These are phyloP conservation scores for Plecotus auritus DNA, from an alignment of 2,113 vertebrate genomes.

Conservation along the genomic window DNA sequence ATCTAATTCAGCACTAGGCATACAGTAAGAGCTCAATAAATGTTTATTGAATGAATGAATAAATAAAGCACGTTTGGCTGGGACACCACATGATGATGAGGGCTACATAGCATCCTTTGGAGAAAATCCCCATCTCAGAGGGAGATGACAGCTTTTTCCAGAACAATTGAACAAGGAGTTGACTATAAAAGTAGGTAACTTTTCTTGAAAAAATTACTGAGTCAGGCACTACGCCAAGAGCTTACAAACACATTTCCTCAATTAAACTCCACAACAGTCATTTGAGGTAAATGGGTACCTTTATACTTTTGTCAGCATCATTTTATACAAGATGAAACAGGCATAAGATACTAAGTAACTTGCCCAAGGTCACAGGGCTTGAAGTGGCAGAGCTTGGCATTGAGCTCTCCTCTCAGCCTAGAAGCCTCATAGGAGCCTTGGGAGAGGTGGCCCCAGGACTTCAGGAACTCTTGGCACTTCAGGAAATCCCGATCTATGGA, in stretches of 20 bases:
- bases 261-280: not conserved
- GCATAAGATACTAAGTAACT: not conserved
- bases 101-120: not conserved
- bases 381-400: not conserved
- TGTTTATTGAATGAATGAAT: not conserved
- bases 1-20: not conserved
- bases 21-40: not conserved
- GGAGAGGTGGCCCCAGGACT: not conserved
- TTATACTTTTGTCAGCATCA: not conserved
- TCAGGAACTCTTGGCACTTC: not conserved
- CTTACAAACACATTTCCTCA: not conserved
- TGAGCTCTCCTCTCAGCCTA: not conserved
- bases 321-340: not conserved
- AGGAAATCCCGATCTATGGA: not conserved
- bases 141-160: not conserved
- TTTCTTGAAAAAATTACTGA: not conserved
- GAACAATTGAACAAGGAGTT: not conserved
- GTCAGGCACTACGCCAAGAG: not conserved
- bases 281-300: not conserved
- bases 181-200: not conserved
- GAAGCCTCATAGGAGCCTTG: not conserved
- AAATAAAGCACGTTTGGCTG: not conserved
- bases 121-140: slow-evolving; percentile 4
- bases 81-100: not conserved
- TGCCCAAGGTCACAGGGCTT: not conserved